Percentiles rank a stretch among this genome's conserved stretches.
Conservation (phyloP, 1,140 invertebrate genomes). For the Zeugodacus cucurbitae region DNA sequence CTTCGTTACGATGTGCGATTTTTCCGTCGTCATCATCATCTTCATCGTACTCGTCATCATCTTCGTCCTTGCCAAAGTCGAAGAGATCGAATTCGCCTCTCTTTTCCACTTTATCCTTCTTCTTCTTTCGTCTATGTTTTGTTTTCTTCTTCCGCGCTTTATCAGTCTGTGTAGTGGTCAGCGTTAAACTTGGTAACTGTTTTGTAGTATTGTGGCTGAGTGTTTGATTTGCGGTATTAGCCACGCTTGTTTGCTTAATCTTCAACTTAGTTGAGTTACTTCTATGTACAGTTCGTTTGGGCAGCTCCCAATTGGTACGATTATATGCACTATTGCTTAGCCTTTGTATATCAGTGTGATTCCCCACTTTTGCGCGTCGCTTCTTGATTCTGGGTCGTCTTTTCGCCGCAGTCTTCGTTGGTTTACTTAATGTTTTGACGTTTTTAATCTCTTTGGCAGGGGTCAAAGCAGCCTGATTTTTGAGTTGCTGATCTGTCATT, state of each 20-base stretch:
- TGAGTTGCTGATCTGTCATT: not conserved
- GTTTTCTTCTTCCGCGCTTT: not conserved
- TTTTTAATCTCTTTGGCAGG: not conserved
- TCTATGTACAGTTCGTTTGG: not conserved
- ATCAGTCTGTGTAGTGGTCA: too few relatives aligned
- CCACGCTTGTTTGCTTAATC: not conserved
- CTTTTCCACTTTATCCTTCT: not conserved
- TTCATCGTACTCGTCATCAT: constrained; percentile 52
- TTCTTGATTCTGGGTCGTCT: not conserved
- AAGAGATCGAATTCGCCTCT: constrained; percentile 51
- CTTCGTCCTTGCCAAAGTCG: constrained; percentile 49
- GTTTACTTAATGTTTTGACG: not conserved
- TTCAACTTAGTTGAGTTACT: not conserved
- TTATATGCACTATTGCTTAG: not conserved
- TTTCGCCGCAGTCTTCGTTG: not conserved
- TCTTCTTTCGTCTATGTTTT: constrained; percentile 2
- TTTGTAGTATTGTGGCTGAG: not conserved
- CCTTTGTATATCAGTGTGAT: not conserved
- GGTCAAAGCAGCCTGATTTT: not conserved
- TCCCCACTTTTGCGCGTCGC: not conserved
- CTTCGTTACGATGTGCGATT: constrained; percentile 14
- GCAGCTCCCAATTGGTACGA: not conserved
- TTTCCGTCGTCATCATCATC: constrained; percentile 47
- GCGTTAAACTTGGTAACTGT: not conserved
- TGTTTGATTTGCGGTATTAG: not conserved